Conservation (phyloP, 2,113 vertebrate species). For the Chaetura pelagica region DNA sequence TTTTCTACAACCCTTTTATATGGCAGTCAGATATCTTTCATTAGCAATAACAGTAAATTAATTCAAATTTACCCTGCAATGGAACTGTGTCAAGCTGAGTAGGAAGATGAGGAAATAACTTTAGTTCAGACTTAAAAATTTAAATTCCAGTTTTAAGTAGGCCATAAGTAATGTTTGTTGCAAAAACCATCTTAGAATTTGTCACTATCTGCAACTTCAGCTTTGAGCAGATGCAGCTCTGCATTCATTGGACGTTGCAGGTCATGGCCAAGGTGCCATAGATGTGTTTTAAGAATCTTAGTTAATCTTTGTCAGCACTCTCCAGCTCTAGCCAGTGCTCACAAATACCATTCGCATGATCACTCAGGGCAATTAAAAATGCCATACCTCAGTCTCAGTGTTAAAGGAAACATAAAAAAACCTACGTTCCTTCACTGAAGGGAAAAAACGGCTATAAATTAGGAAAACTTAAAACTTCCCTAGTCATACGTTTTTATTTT, state of each 20-base stretch:
- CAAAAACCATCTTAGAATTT: neutral
- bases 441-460: neutral
- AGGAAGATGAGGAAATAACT: neutral
- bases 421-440: neutral
- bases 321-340: neutral
- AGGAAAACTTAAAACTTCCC: neutral
- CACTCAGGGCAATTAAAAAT: neutral
- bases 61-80: neutral
- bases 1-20: neutral
- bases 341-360: neutral
- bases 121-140: neutral
- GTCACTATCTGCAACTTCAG: neutral
- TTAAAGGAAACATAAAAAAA: neutral
- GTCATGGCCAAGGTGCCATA: neutral
- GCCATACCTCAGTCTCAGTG: neutral
- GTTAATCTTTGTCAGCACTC: conserved; percentile 4
- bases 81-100: neutral
- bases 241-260: neutral
- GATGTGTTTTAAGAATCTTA: neutral
- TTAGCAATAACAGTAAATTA: neutral
- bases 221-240: neutral
- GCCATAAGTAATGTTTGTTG: neutral
- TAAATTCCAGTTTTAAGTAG: neutral
- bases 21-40: neutral
- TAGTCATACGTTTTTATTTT: neutral